phyloP scores from a whole-genome alignment of 1,140 invertebrate species.

The Drosophila eugracilis region DNA sequence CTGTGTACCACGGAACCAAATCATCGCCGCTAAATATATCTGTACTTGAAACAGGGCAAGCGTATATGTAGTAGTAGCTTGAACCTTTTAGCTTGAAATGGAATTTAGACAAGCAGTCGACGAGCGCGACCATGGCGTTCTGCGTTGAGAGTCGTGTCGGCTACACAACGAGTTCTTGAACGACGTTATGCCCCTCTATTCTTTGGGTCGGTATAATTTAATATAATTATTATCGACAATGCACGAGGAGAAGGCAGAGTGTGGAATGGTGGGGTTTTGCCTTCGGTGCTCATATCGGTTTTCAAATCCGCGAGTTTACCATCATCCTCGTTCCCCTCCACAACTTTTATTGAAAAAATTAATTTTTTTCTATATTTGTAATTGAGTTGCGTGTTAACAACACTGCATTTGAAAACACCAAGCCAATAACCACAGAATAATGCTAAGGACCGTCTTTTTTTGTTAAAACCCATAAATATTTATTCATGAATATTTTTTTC shows the following conservation, averaged over 20 bases:
- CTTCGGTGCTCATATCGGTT: conserved; percentile 72
- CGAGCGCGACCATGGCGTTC: neutral
- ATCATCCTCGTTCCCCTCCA: conserved; percentile 75
- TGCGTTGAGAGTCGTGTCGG: conserved; percentile 1
- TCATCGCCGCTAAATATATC: neutral
- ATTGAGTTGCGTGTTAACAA: too few species aligned
- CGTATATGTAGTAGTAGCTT: neutral
- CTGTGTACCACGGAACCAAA: neutral
- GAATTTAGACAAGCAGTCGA: rapidly evolving
- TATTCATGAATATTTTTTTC: conserved; percentile 58
- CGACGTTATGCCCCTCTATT: conserved; percentile 51
- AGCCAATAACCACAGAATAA: too few species aligned
- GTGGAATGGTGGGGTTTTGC: conserved; percentile 63
- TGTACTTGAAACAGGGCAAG: neutral
- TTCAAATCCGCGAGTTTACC: conserved; percentile 70
- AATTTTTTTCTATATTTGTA: too few species aligned
- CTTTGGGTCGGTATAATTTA: conserved; percentile 71
- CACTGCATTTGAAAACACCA: too few species aligned
- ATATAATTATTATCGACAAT: conserved; percentile 65
- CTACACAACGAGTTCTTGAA: neutral
- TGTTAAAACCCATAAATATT: conserved; percentile 82
- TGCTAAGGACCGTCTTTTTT: too few species aligned
- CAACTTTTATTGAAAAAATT: conserved; percentile 27
- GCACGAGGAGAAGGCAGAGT: conserved; percentile 62
- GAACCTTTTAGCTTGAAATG: neutral